phyloP scores from a whole-genome alignment of 2,797 vertebrate species.

The Gymnocypris eckloni region DNA sequence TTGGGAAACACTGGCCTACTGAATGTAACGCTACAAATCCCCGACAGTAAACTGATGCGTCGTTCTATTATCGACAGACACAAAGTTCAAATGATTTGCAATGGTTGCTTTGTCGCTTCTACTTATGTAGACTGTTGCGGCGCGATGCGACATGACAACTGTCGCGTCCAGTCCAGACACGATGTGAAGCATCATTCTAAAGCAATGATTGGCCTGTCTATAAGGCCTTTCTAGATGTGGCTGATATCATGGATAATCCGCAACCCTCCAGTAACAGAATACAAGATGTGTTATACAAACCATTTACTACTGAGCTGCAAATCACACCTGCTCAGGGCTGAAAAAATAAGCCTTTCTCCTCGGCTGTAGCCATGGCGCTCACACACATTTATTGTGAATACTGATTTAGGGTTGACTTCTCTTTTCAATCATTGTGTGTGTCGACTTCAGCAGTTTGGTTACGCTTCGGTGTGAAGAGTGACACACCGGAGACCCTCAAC shows the following conservation, averaged over 20 bases:
- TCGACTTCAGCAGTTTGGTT: slow-evolving; percentile 27
- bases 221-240: neutral
- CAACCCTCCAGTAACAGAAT: neutral
- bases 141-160: neutral
- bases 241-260: neutral
- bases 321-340: slow-evolving; percentile 53
- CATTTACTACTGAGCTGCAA: slow-evolving; percentile 34
- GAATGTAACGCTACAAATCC: neutral
- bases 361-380: slow-evolving; percentile 39
- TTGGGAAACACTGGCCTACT: no score
- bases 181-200: neutral
- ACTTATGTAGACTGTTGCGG: neutral
- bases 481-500: neutral
- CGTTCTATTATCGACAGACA: neutral
- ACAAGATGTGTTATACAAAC: slow-evolving; percentile 41
- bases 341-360: slow-evolving; percentile 30
- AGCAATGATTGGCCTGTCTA: neutral
- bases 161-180: neutral
- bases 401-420: slow-evolving; percentile 10
- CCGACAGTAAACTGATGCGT: neutral
- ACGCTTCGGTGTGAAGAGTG: slow-evolving; percentile 33
- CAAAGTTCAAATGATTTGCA: neutral
- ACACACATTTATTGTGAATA: slow-evolving; percentile 33
- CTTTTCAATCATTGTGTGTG: slow-evolving; percentile 31
- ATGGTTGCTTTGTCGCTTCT: neutral